Conservation (phyloP, 2,797 vertebrate species). For the Psittacula derbiana region DNA sequence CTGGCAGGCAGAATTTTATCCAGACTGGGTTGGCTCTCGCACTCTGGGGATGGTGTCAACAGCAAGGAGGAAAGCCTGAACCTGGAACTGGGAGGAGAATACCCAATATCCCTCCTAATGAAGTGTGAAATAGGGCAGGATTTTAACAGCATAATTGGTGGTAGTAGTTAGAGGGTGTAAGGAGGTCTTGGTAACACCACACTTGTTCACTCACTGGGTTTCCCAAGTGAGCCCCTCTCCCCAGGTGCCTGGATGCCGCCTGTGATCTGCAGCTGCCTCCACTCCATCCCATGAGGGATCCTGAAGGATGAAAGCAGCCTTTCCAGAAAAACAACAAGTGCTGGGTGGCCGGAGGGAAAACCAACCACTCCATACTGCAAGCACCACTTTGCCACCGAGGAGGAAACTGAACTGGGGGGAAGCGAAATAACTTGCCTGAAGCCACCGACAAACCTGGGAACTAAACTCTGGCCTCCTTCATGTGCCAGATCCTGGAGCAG, state of each 20-base stretch:
- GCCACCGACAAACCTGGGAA: conserved; percentile 5
- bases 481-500: conserved; percentile 37
- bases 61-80: accelerated
- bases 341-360: neutral
- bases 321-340: neutral
- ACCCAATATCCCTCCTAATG: neutral
- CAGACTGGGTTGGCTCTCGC: accelerated
- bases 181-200: neutral
- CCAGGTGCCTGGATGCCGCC: neutral
- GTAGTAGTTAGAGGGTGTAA: neutral
- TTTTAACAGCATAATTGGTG: neutral
- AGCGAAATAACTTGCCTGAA: conserved; percentile 28
- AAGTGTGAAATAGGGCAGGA: neutral
- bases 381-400: neutral
- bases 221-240: accelerated
- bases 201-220: neutral
- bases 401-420: neutral
- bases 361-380: neutral
- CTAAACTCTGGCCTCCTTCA: conserved; percentile 7
- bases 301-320: neutral
- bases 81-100: neutral
- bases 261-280: neutral
- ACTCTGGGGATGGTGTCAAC: neutral
- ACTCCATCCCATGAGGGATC: accelerated
- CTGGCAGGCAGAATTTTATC: neutral